phyloP scores from a whole-genome alignment of 2,113 vertebrate genomes.

The Regulus satrapa region DNA sequence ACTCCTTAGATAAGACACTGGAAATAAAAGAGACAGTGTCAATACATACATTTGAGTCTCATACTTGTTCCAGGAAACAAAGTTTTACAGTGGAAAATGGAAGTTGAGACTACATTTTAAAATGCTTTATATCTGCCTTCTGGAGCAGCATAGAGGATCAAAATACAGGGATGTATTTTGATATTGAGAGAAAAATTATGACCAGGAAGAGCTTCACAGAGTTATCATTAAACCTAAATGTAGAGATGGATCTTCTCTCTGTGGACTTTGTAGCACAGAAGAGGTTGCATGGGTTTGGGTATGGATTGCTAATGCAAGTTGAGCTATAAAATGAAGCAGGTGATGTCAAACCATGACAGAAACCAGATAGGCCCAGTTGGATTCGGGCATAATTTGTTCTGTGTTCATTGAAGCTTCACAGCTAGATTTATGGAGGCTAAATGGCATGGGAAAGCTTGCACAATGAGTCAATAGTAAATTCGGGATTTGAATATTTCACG shows the following conservation, averaged over 20 bases:
- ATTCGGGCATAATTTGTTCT: constrained; percentile 51
- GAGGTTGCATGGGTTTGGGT: neutral
- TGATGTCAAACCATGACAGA: constrained; percentile 66
- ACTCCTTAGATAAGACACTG: constrained; percentile 52
- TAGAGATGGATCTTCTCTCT: neutral
- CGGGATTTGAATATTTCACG: constrained; percentile 53
- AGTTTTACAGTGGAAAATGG: neutral
- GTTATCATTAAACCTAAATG: neutral
- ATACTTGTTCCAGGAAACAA: neutral
- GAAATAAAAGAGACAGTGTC: constrained; percentile 61
- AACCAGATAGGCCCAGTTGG: constrained; percentile 60
- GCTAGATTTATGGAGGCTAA: constrained; percentile 57
- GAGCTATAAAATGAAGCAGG: constrained; percentile 52
- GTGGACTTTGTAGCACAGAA: neutral
- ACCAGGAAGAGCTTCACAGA: neutral
- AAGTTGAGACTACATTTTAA: neutral
- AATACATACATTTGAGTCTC: constrained; percentile 33
- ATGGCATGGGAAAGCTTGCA: constrained; percentile 54
- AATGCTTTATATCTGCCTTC: neutral
- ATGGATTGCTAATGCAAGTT: constrained; percentile 13
- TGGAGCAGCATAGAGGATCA: neutral
- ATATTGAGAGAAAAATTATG: neutral
- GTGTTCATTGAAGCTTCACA: constrained; percentile 35
- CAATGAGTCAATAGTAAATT: constrained; percentile 29
- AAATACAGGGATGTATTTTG: neutral